Base-by-base conservation (phyloP, 2,113 vertebrate genomes). In the Atherinomorus stipes region DNA sequence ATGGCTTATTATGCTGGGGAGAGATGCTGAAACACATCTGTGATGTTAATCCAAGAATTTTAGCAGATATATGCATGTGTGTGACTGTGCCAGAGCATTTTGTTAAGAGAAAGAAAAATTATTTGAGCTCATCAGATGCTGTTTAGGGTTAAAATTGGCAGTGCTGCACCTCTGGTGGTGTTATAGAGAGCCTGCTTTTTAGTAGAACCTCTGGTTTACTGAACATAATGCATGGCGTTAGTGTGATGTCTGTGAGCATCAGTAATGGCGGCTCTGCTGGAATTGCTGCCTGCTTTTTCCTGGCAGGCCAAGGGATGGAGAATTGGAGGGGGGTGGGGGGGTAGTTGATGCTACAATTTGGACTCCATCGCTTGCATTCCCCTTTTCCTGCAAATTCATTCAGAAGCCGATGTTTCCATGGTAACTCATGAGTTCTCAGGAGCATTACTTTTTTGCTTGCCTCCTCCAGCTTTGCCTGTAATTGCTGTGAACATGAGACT, bases 361-460 rank as follows among this genome's bases (percentile, higher is more conserved):
- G 69, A 91, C 73, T 93, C 88, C 26, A 91, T 94, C 90, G 92
- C 88, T 88, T 85, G 70, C 74, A 38, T 79, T 85, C 77, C 63
- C 59, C 45, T 67, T 79, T 23, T 68, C 84, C 62, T 74, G 68
- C 92, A 90, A 90, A 92, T 92, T 76, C 90, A 91, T 95, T 91
- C 85, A 91, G 63, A 94, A 89, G 90, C 80, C 68, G 52, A 79
- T 56, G 89, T 91, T 89, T 93, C 93, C 90, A 90, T 91, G 90
- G 88, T 88, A 87, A 95, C 89, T 58, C 70, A 66, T n/a, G 74
- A 93, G 90, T 87, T 92, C 85, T 89, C 83, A 22, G 87, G 58
- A 92, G 91, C 85, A 81, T 80, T 84, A 83, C 92, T 89, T 88
- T 76, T 85, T 84, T 71, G 75, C 87, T 80, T 78, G 63, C 73